Evolutionary conservation across 2,113 vertebrate genomes (phyloP), one percentile per base, ranked within the genome.

Genomic region (Cranoglanis bouderius): DNA sequence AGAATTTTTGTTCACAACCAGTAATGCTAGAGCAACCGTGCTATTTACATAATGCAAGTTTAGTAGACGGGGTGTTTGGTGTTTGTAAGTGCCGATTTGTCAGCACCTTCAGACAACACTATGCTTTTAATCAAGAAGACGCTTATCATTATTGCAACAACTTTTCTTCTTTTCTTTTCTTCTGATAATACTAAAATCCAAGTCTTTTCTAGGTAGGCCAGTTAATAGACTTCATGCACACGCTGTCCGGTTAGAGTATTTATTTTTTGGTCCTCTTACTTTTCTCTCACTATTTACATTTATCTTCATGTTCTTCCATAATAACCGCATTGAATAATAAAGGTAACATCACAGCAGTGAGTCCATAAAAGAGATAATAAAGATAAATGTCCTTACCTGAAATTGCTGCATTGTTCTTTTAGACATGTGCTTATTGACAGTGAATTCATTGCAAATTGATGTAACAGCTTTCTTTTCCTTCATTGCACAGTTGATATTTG

Each of bases 361-460:
- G 32, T 67, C 43, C 18, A 85, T 85, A 85, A 63, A 67, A 51
- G 7, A 18, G 29, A 2, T 49, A 85, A 85, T 85, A 32, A 67
- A 85, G 83, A 67, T 85, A 85, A 85, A 85, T 85, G 61, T n/a
- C 61, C 40, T 49, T 65, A 84, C 6, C 59, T 84, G 38, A 84
- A 84, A 67, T 65, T 84, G 82, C 82, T 65, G 40, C 19, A 84
- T 67, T 84, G 82, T 43, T 84, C 59, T 84, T 49, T 65, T 84
- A 43, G 82, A 67, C 13, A 6, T 49, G 59, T 46, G 6, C 26
- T 63, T 65, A 84, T 84, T 84, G 59, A 85, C 83, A 84, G 83
- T n/a, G 43, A 67, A 46, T 84, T 84, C 61, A 85, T 67, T 67
- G 40, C 43, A 85, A 85, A 85, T 85, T 49, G 83, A 85, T 85